Evolutionary conservation across 2,888 invertebrate genomes (phyloP).

Genomic region (Resseliella maxima): DNA sequence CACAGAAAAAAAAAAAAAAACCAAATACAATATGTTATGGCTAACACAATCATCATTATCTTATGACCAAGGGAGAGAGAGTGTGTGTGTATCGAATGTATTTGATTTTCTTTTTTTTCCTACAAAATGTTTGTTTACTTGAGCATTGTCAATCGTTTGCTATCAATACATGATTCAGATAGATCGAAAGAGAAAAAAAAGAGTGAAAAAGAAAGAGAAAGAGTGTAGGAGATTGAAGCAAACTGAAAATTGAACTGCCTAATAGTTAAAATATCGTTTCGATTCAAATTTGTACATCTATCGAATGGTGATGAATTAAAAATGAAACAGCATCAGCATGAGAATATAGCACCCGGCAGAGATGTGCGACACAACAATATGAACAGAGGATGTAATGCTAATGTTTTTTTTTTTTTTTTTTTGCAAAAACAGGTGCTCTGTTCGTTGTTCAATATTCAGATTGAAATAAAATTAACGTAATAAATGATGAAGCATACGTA

Average conservation of each 20-base stretch:
- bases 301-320: not conserved
- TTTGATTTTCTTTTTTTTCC: too few relatives aligned
- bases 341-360: not conserved
- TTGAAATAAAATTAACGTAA: not conserved
- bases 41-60: too few relatives aligned
- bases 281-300: not conserved
- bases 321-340: not conserved
- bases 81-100: too few relatives aligned
- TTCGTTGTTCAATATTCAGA: conserved; percentile 5
- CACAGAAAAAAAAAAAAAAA: too few relatives aligned
- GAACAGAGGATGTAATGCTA: not conserved
- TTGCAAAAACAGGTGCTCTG: conserved; percentile 33
- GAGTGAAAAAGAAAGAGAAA: not conserved
- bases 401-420: too few relatives aligned
- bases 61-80: too few relatives aligned
- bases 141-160: too few relatives aligned
- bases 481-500: conserved; percentile 22
- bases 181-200: not conserved
- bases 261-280: conserved; percentile 24
- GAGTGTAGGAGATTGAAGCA: not conserved
- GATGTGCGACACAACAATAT: not conserved
- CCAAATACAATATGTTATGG: too few relatives aligned
- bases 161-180: too few relatives aligned
- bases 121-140: too few relatives aligned
- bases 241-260: not conserved